phyloP scores from a whole-genome alignment of 2,113 vertebrate genomes.

The Ranitomeya imitator region DNA sequence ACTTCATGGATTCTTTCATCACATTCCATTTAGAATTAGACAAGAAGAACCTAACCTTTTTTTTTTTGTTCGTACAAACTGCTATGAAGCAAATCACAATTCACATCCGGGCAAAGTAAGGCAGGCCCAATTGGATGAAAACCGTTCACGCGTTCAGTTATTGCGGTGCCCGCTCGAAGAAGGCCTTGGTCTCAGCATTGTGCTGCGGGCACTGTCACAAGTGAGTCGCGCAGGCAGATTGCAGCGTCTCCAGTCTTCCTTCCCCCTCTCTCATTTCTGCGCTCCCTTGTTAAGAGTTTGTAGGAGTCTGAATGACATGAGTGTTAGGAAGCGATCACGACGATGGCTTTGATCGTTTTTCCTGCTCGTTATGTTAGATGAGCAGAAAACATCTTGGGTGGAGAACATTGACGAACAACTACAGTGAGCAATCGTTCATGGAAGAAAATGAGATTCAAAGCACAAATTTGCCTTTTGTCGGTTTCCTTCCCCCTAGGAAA shows the following conservation, averaged over 20 bases:
- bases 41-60: background rate
- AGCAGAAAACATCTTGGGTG: background rate
- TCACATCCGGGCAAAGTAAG: background rate
- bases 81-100: background rate
- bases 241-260: background rate
- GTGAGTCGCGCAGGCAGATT: background rate
- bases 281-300: background rate
- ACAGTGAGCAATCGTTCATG: background rate
- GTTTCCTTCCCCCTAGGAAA: background rate
- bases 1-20: background rate
- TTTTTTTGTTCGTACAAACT: background rate
- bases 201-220: background rate
- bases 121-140: background rate
- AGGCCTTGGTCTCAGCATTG: background rate
- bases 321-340: background rate
- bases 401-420: background rate
- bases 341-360: background rate
- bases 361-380: background rate
- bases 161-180: background rate
- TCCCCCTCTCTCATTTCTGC: background rate
- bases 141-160: background rate
- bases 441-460: background rate
- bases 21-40: slow-evolving; percentile 2
- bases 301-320: background rate
- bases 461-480: slow-evolving; percentile 5